Evolutionary conservation across 2,797 vertebrate genomes (phyloP).

Genomic region (Ataeniobius toweri): DNA sequence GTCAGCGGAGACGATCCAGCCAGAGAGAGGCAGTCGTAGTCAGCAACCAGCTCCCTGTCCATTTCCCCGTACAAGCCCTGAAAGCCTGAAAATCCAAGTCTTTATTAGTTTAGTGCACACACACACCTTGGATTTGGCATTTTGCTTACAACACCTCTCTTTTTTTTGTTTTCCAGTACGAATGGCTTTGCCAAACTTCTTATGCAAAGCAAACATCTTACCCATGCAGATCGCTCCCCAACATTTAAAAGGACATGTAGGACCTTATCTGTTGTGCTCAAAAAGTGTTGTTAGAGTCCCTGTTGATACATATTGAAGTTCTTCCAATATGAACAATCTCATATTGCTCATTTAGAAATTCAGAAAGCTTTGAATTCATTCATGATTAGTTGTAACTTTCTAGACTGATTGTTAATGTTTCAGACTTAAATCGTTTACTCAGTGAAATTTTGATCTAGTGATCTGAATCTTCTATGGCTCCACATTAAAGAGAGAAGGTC

Average conservation of each 20-base stretch:
- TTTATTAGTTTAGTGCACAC: not conserved
- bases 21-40: conserved; percentile 86
- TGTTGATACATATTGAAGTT: not conserved
- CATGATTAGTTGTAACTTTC: not conserved
- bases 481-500: not conserved
- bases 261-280: no score
- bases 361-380: not conserved
- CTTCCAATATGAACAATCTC: not conserved
- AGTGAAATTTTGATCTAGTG: no score
- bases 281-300: no score
- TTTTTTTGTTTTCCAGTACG: not conserved
- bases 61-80: conserved; percentile 87
- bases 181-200: not conserved
- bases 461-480: not conserved
- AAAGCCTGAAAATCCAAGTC: conserved; percentile 77
- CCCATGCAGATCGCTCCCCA: not conserved
- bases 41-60: conserved; percentile 84
- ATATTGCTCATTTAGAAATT: not conserved
- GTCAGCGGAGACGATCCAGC: conserved; percentile 87
- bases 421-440: not conserved
- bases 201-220: not conserved
- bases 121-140: not conserved
- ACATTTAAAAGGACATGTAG: not conserved
- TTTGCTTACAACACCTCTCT: not conserved
- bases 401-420: not conserved